phyloP scores from a whole-genome alignment of 2,797 vertebrate genomes.

The Poeciliopsis infans region DNA sequence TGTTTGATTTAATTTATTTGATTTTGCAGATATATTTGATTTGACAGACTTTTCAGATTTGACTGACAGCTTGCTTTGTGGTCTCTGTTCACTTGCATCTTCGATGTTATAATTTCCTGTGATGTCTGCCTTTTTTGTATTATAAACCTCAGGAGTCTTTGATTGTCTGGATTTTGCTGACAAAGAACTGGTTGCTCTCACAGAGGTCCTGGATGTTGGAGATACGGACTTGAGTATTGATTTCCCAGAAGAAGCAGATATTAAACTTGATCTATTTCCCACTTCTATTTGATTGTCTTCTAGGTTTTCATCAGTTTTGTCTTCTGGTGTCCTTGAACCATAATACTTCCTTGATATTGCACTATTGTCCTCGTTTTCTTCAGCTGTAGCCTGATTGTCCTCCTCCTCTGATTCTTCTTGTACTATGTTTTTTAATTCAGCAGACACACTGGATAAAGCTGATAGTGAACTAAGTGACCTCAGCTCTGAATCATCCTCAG shows the following conservation, averaged over 20 bases:
- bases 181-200: slow-evolving; percentile 41
- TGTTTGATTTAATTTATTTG: slow-evolving; percentile 31
- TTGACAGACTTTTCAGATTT: slow-evolving; percentile 55
- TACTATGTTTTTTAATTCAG: slow-evolving; percentile 41
- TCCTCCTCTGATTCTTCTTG: slow-evolving; percentile 49
- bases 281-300: slow-evolving; percentile 14
- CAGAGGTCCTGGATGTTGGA: slow-evolving; percentile 30
- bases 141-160: slow-evolving; percentile 10
- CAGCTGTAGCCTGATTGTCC: slow-evolving; percentile 23
- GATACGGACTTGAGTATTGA: slow-evolving; percentile 28
- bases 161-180: slow-evolving; percentile 49
- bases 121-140: slow-evolving; percentile 13
- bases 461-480: slow-evolving; percentile 37
- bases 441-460: slow-evolving; percentile 41
- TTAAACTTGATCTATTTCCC: slow-evolving; percentile 30
- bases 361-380: slow-evolving; percentile 42
- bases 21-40: slow-evolving; percentile 59
- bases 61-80: slow-evolving; percentile 56
- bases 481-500: slow-evolving; percentile 18
- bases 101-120: slow-evolving; percentile 15
- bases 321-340: slow-evolving; percentile 41
- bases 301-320: slow-evolving; percentile 17
- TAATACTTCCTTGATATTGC: slow-evolving; percentile 52
- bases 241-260: slow-evolving; percentile 33
- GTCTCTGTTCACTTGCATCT: slow-evolving; percentile 40